Conservation (phyloP, 2,888 invertebrate species). For the Netelia virgata region DNA sequence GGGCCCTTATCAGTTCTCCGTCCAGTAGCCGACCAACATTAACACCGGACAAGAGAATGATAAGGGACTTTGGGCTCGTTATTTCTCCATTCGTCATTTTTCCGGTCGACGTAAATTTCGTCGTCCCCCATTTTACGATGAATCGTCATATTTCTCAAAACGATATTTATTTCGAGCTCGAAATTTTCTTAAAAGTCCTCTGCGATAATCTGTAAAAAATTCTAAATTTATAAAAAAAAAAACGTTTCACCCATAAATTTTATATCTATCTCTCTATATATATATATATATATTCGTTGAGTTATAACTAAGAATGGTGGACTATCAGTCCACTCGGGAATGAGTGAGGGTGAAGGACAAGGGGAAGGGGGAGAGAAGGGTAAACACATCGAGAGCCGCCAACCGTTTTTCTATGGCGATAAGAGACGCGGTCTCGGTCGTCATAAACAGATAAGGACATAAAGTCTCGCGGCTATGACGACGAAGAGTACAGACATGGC, state of each 20-base stretch:
- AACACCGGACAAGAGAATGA: conserved; percentile 98
- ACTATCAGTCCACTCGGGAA: neutral
- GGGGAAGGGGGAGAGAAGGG: neutral
- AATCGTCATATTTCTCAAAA: too few species aligned
- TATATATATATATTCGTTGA: too few species aligned
- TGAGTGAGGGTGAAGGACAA: too few species aligned
- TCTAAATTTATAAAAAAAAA: too few species aligned
- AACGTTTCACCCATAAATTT: too few species aligned
- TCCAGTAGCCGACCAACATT: conserved; percentile 91
- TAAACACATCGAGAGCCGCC: conserved; percentile 66
- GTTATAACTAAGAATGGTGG: too few species aligned
- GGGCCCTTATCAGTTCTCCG: conserved; percentile 99
- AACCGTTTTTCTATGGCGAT: conserved; percentile 76
- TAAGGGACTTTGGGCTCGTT: conserved; percentile 89
- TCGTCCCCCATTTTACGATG: too few species aligned
- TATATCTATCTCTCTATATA: too few species aligned
- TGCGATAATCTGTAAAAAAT: too few species aligned
- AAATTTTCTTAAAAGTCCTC: too few species aligned
- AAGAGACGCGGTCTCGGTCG: conserved; percentile 66
- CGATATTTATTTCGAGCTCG: too few species aligned
- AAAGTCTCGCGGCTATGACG: conserved; percentile 30
- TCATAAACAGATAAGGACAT: conserved; percentile 45
- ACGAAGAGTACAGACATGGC: conserved; percentile 66
- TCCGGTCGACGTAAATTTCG: neutral
- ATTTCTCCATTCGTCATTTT: neutral